Base-by-base conservation (phyloP, 2,113 vertebrate genomes). In the Marmota flaviventris region DNA sequence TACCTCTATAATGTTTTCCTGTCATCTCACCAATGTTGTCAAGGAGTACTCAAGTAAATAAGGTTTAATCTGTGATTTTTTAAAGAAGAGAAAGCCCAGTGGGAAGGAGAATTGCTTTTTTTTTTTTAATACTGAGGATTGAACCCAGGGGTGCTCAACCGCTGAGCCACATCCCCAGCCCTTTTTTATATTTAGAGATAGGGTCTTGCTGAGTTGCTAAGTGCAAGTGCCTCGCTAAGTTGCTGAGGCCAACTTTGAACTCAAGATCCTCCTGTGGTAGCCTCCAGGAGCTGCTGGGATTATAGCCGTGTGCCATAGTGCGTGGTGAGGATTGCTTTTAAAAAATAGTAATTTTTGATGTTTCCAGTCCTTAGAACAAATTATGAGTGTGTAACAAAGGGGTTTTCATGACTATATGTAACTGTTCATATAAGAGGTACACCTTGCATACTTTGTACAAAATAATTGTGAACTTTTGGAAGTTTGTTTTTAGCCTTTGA, bases 331-430 rank as follows among this genome's bases (percentile, higher is more conserved):
- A 9, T 67, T 72, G 20, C 70, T 90, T 88, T 94, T 82, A 39
- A 25, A 69, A 93, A 88, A 13, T 37, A 73, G 48, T 85, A 63
- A 37, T 91, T 89, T 91, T 85, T 92, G 9, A 72, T 85, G n/a
- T 93, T 82, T 93, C 42, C 12, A 77, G 1, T 92, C 34, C 61
- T 95, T 94, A 94, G 16, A 58, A 85, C 63, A 96, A 85, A 96
- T 56, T 93, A 58, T 25, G 51, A 51, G 32, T 10, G 3, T 73
- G 2, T 94, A 65, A 86, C 29, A 78, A 76, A 93, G 67, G 34
- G 72, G 13, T 53, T 93, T 22, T 96, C 92, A 56, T 53, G 77
- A 75, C 61, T 81, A 42, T 91, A 48, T 93, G 27, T 76, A 85
- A 76, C 53, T 96, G 51, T 82, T 48, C 32, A 82, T 16, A n/a